Base-by-base conservation (phyloP, 2,113 vertebrate species). In the Scortum barcoo region DNA sequence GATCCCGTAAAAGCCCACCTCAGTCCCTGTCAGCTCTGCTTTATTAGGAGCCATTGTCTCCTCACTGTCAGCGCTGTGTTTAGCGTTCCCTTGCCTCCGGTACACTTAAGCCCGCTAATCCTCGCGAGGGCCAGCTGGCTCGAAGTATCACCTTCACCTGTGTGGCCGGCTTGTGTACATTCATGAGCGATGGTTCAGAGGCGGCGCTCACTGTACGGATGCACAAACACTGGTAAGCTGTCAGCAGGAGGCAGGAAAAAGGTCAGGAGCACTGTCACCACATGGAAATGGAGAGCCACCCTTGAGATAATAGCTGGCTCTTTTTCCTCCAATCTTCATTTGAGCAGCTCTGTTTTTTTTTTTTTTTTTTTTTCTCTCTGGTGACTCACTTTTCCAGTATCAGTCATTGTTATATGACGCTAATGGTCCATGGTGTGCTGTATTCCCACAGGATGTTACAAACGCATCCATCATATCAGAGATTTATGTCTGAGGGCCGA, bases 91-190 rank as follows among this genome's bases (percentile, higher is more conserved):
- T 89, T 84, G 85, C 86, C 93, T 94, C 91, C 90, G 93, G 95
- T 95, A 94, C 95, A 96, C 91, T 93, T 95, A 95, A 96, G 93
- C 95, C 93, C 4, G 61, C 76, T 95, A 95, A 95, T 95, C 94
- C 94, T 80, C 0, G 53, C 83, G 10, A 80, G 85, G 86, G 85
- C 89, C 91, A 90, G 87, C 90, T 92, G 92, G 83, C 80, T 80
- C 53, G 67, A 79, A 70, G 91, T 86, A 86, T 91, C 90, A 76
- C 92, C 88, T 93, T 93, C 88, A 88, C 88, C 91, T 94, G 87
- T 91, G 91, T 81, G 89, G 86, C 76, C 60, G 30, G 33, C 83
- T 84, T 88, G 89, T 87, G 87, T 87, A 84, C 89, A 91, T 88
- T 91, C 86, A 86, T 88, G 78, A 94, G 69, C 78, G 87, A 92